These are phyloP conservation scores for Chrysoperla carnea DNA, from an alignment of 1,140 invertebrate genomes.

Conservation along the genomic window DNA sequence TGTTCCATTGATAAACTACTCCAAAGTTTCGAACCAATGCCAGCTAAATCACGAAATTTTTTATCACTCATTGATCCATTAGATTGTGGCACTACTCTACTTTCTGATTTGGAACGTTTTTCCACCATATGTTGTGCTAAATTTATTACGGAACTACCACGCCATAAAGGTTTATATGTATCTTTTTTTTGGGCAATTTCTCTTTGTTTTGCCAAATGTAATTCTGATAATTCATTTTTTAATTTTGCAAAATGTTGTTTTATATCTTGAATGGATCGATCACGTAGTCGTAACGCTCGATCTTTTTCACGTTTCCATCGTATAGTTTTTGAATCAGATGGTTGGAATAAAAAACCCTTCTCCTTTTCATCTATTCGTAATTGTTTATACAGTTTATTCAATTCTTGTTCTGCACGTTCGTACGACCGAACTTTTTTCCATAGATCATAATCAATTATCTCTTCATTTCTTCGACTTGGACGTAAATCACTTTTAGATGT, in stretches of 20 bases:
- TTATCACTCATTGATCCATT: slow-evolving; percentile 12
- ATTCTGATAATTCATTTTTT: slow-evolving; percentile 21
- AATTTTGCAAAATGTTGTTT: slow-evolving; percentile 48
- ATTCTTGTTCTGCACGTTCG: slow-evolving; percentile 64
- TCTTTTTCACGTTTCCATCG: slow-evolving; percentile 51
- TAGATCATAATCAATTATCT: slow-evolving; percentile 70
- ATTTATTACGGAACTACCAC: slow-evolving; percentile 61
- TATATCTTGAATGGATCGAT: slow-evolving; percentile 74
- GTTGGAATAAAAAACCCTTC: slow-evolving; percentile 65
- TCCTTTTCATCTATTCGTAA: slow-evolving; percentile 61
- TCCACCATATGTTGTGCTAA: slow-evolving; percentile 46
- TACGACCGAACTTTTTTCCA: slow-evolving; percentile 66
- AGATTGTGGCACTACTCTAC: slow-evolving; percentile 8
- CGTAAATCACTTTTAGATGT: slow-evolving; percentile 50
- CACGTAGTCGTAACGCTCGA: slow-evolving; percentile 57
- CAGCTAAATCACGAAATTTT: slow-evolving; percentile 28
- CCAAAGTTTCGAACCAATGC: slow-evolving; percentile 56
- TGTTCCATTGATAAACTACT: slow-evolving; percentile 73
- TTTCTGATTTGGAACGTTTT: slow-evolving; percentile 21
- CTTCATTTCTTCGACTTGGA: slow-evolving; percentile 49
- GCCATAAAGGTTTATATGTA: slow-evolving; percentile 63
- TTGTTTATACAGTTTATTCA: slow-evolving; percentile 58
- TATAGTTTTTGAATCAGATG: slow-evolving; percentile 46
- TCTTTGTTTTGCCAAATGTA: slow-evolving; percentile 21
- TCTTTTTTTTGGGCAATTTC: slow-evolving; percentile 38